Evolutionary conservation across 2,113 vertebrate genomes (phyloP).

Genomic region (Apodemus sylvaticus): DNA sequence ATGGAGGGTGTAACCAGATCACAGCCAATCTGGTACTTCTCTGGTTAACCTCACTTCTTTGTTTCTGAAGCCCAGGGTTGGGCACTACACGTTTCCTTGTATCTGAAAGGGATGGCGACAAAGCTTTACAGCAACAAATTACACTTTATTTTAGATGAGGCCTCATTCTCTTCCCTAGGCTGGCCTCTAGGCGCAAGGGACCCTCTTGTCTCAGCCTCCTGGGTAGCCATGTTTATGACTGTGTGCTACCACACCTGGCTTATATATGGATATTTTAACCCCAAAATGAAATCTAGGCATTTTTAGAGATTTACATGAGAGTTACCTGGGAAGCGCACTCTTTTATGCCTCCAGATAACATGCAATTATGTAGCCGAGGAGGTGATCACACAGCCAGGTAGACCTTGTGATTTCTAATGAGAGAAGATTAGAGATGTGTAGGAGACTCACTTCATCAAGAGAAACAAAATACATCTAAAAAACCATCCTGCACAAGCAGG

Average conservation of each 20-base stretch:
- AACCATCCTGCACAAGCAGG: background rate
- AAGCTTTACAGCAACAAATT: background rate
- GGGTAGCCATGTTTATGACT: background rate
- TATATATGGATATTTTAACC: background rate
- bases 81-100: background rate
- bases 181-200: background rate
- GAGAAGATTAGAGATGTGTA: background rate
- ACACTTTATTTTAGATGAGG: background rate
- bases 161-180: background rate
- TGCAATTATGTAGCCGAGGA: background rate
- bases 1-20: background rate
- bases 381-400: background rate
- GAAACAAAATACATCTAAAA: slow-evolving; percentile 28
- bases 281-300: background rate
- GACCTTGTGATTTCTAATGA: slow-evolving; percentile 39
- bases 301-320: slow-evolving; percentile 8
- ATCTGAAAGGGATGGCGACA: slow-evolving; percentile 3
- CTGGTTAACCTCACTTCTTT: background rate
- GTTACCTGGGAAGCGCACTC: background rate
- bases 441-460: background rate
- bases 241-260: background rate
- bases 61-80: background rate
- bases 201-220: background rate
- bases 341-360: background rate
- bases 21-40: background rate